Evolutionary conservation across 2,888 invertebrate genomes (phyloP).

Genomic region (Drosophila maculinotata): DNA sequence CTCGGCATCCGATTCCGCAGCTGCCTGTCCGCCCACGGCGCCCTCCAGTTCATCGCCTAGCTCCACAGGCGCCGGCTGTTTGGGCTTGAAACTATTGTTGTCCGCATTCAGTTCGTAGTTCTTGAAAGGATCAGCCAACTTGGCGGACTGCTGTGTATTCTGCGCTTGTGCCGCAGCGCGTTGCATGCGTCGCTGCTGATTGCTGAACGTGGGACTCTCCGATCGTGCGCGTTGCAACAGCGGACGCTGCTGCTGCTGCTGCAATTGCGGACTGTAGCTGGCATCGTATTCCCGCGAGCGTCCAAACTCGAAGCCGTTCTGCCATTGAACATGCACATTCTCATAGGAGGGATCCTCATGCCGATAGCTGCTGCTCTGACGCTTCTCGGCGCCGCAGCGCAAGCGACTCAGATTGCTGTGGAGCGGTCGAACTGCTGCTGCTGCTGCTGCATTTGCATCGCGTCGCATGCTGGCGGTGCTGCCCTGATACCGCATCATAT

Average conservation of each 20-base stretch:
- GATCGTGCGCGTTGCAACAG: constrained; percentile 82
- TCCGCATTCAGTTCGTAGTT: constrained; percentile 84
- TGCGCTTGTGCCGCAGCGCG: constrained; percentile 55
- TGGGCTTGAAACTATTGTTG: constrained; percentile 84
- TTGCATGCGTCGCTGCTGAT: constrained; percentile 71
- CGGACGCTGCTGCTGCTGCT: constrained; percentile 66
- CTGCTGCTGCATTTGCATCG: constrained; percentile 61
- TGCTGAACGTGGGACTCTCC: constrained; percentile 83
- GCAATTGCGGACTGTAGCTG: constrained; percentile 41
- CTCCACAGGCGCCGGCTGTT: constrained; percentile 49
- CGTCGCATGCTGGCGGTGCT: constrained; percentile 58
- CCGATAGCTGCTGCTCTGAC: constrained; percentile 61
- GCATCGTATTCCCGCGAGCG: constrained; percentile 82
- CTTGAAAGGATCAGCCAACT: constrained; percentile 83
- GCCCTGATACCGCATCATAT: constrained; percentile 83
- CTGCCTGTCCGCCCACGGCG: constrained; percentile 66
- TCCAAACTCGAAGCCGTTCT: constrained; percentile 85
- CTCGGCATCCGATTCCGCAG: constrained; percentile 37
- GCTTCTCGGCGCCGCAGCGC: constrained; percentile 63
- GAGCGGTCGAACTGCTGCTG: constrained; percentile 73
- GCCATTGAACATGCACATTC: constrained; percentile 85
- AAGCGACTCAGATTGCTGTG: constrained; percentile 83
- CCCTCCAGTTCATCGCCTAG: constrained; percentile 72
- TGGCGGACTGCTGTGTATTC: constrained; percentile 49
- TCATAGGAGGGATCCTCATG: constrained; percentile 84